A percentile compares a stretch with the other conserved stretches of the same genome.
These are phyloP conservation scores for Gibbula magus DNA, from an alignment of 2,888 invertebrate species.

Conservation along the genomic window DNA sequence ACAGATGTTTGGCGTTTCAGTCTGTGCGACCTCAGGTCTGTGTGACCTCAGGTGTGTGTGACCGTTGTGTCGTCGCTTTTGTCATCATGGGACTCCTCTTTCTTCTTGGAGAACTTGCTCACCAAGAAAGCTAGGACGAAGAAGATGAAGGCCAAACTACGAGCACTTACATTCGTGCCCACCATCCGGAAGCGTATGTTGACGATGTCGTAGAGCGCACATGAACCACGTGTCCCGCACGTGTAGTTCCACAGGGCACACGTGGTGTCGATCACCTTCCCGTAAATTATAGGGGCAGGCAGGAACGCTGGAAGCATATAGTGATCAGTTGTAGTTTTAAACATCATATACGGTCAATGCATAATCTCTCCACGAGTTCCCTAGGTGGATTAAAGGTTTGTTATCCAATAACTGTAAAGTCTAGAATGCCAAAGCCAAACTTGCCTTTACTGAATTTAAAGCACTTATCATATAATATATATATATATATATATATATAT, in stretches of 20 bases:
- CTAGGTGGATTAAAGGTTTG: too few species aligned
- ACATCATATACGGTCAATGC: too few species aligned
- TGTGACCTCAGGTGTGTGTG: background rate
- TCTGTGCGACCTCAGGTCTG: too few species aligned
- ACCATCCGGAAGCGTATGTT: conserved; percentile 42
- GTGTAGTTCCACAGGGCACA: conserved; percentile 47
- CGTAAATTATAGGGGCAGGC: conserved; percentile 53
- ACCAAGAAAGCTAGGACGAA: background rate
- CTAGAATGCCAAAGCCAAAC: too few species aligned
- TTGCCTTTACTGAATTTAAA: too few species aligned
- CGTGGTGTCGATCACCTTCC: conserved; percentile 47
- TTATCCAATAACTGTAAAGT: too few species aligned
- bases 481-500: too few species aligned
- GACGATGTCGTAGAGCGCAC: conserved; percentile 49
- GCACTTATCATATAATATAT: too few species aligned
- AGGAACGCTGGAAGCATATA: conserved; percentile 44
- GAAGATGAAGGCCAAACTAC: background rate
- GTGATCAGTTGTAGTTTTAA: background rate
- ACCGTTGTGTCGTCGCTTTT: background rate
- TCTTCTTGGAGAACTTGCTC: background rate
- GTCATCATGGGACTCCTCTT: background rate
- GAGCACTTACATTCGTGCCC: conserved; percentile 39
- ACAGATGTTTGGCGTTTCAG: too few species aligned
- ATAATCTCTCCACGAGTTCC: too few species aligned
- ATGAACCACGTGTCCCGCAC: conserved; percentile 45